Evolutionary conservation across 1,140 invertebrate genomes (phyloP), one percentile per base, ranked within the genome.

Genomic region (Trichomalopsis sarcophagae): DNA sequence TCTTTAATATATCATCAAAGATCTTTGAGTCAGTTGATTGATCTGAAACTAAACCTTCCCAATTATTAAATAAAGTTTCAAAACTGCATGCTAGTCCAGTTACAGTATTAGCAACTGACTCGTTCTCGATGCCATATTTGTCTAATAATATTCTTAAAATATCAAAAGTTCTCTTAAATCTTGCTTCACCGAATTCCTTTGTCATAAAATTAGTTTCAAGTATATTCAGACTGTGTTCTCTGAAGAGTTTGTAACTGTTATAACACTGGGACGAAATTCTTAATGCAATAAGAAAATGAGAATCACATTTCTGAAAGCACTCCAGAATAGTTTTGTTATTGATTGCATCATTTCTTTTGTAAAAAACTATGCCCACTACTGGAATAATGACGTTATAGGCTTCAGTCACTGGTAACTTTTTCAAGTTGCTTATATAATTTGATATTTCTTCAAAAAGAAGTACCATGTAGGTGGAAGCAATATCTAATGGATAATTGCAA

Each of bases 181-280:
- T 73, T 66, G 17, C 3, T 81, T 77, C 17, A 82, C 81, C 69
- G 71, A 86, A 76, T 76, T 84, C 78, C 62, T 84, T 84, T 50
- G 78, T 76, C 82, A 86, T 86, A 69, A 84, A 84, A 81, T 86
- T 76, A 84, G 88, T 76, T 83, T 86, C 55, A 87, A 74, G 78
- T 89, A 62, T 71, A 75, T 84, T 71, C 21, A 36, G 81, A 80
- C 85, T 84, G 85, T 89, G 89, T 27, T 89, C 68, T 71, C 82
- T 36, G 14, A 90, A 89, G 75, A 87, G 87, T 36, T 84, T 36
- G 4, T 84, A 85, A 79, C 84, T 89, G 68, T 90, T 87, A 30
- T 86, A 30, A 21, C 88, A 85, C 1, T 87, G 33, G 87, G 23
- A 11, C 82, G 44, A 23, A 30, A 50, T 9, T 87, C 74, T 75